Evolutionary conservation across 2,797 vertebrate genomes (phyloP).

Genomic region (Sternotherus odoratus): DNA sequence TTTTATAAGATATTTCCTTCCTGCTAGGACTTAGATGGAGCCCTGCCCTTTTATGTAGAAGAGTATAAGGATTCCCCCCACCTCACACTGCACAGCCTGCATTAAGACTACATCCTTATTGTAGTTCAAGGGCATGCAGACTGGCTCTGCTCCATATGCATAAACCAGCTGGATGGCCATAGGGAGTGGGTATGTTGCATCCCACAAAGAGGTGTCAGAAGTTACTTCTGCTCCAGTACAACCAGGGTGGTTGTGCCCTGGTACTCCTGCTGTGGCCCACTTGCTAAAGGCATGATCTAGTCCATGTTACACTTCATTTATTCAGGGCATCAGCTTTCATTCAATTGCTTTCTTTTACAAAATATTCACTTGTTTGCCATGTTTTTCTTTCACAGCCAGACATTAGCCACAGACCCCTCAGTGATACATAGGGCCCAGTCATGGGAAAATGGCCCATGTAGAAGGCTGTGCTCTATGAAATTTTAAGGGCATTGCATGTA

Average conservation of each 20-base stretch:
- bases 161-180: neutral
- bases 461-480: neutral
- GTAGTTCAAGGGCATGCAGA: neutral
- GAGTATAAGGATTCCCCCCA: neutral
- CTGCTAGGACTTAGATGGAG: neutral
- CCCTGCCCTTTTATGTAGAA: neutral
- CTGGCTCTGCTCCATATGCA: neutral
- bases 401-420: neutral
- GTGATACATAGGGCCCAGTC: neutral
- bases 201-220: neutral
- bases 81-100: neutral
- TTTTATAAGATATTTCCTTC: neutral
- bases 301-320: neutral
- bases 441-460: neutral
- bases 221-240: neutral
- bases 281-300: neutral
- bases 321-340: neutral
- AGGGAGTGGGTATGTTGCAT: neutral
- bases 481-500: neutral
- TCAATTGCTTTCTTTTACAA: neutral
- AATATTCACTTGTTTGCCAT: neutral
- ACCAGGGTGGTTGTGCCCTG: neutral
- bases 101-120: neutral
- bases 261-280: neutral
- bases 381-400: neutral